These are phyloP conservation scores for Melinaea marsaeus DNA, from an alignment of 2,888 invertebrate species.

Conservation along the genomic window DNA sequence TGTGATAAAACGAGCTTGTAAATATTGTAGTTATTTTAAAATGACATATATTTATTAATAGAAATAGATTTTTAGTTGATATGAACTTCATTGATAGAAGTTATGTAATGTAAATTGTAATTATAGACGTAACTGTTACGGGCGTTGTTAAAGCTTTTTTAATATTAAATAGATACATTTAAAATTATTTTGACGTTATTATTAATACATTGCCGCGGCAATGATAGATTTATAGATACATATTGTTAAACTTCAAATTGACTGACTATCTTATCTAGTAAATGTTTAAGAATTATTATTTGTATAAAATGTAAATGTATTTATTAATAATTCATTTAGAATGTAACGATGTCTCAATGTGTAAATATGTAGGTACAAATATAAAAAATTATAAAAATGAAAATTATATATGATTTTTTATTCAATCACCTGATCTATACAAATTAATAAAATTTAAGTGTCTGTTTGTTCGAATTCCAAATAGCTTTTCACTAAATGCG, in stretches of 20 bases:
- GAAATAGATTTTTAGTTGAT: slow-evolving; percentile 57
- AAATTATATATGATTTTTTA: slow-evolving; percentile 35
- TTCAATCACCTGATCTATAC: too few species aligned
- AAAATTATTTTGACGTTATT: slow-evolving; percentile 36
- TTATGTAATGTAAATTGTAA: slow-evolving; percentile 51
- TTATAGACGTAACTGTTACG: slow-evolving; percentile 49
- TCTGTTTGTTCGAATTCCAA: too few species aligned
- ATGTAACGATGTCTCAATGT: slow-evolving; percentile 28
- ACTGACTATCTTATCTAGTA: slow-evolving; percentile 47
- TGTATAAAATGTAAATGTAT: slow-evolving; percentile 44
- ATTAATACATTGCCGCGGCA: slow-evolving; percentile 33
- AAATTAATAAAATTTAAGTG: too few species aligned
- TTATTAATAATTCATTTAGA: slow-evolving; percentile 29
- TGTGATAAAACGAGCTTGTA: slow-evolving; percentile 78
- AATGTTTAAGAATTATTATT: slow-evolving; percentile 17
- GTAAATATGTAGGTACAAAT: slow-evolving; percentile 37
- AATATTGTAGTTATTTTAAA: slow-evolving; percentile 47
- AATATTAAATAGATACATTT: slow-evolving; percentile 37
- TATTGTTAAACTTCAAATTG: slow-evolving; percentile 45
- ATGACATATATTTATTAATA: slow-evolving; percentile 46
- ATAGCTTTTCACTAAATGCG: too few species aligned
- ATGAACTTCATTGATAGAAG: slow-evolving; percentile 54
- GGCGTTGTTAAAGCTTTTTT: slow-evolving; percentile 66
- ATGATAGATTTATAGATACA: slow-evolving; percentile 21
- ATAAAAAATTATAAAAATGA: slow-evolving; percentile 46